Evolutionary conservation across 2,113 vertebrate species (phyloP).

Genomic region (Chloropsis hardwickii): DNA sequence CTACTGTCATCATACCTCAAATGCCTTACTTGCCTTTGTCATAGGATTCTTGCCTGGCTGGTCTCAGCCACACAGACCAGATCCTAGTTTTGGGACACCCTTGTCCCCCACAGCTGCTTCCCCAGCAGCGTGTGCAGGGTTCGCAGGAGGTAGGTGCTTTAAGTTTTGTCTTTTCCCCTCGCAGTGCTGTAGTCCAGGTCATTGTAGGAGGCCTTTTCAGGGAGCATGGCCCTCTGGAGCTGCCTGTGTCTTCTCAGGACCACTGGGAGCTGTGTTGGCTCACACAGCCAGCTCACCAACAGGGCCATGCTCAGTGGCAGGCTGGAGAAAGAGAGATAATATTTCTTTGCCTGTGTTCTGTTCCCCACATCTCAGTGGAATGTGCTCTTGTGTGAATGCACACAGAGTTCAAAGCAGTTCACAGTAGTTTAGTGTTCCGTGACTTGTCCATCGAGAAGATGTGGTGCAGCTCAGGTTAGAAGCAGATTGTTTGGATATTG

Average conservation of each 20-base stretch:
- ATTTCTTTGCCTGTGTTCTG: background rate
- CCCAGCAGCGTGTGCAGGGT: background rate
- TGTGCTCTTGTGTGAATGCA: background rate
- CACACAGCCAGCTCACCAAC: background rate
- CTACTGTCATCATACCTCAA: background rate
- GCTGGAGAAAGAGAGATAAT: background rate
- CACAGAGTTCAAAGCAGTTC: background rate
- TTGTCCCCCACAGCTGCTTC: background rate
- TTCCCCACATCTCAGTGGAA: background rate
- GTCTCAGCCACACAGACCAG: background rate
- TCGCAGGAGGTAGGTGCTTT: background rate
- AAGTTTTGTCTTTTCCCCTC: background rate
- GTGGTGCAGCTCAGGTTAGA: background rate
- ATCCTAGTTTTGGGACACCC: background rate
- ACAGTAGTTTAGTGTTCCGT: rapidly evolving
- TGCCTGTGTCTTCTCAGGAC: background rate
- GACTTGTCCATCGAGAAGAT: background rate
- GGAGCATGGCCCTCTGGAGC: rapidly evolving
- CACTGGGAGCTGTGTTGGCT: background rate
- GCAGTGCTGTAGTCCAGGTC: background rate
- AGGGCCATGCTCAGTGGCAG: background rate
- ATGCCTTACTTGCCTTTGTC: background rate
- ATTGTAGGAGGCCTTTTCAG: background rate
- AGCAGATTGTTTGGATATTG: background rate
- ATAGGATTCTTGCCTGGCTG: background rate